phyloP scores from a whole-genome alignment of 2,113 vertebrate species.

The Alligator sinensis region DNA sequence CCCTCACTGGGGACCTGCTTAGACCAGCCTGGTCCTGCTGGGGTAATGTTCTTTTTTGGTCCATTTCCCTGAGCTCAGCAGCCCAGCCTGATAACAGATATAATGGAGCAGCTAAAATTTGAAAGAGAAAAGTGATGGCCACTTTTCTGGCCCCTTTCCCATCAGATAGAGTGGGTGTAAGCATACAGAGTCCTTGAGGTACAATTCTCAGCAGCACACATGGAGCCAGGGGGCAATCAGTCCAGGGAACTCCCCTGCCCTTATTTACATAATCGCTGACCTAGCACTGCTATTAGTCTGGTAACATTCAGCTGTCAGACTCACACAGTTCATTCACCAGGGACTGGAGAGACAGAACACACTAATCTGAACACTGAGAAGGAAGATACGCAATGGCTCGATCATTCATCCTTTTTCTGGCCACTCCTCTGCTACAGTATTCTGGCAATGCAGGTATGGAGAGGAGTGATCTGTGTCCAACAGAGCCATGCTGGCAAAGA shows the following conservation, averaged over 20 bases:
- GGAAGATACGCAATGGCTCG: background rate
- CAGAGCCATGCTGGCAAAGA: no score
- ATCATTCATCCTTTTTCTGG: fast-evolving
- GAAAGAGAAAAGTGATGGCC: background rate
- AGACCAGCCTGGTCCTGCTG: background rate
- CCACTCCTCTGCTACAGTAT: no score
- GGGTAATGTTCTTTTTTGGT: background rate
- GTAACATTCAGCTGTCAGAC: background rate
- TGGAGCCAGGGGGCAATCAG: fast-evolving
- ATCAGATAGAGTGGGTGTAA: background rate
- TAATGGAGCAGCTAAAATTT: background rate
- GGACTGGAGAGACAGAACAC: background rate
- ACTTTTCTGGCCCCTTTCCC: background rate
- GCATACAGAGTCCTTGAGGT: background rate
- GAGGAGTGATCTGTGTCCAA: no score
- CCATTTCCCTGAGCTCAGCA: conserved; percentile 44
- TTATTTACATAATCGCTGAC: background rate
- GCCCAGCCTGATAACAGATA: conserved; percentile 19
- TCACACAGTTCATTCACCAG: background rate
- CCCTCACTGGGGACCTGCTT: background rate
- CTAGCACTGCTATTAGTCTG: background rate
- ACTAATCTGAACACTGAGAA: background rate
- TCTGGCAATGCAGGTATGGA: no score
- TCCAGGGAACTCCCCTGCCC: background rate
- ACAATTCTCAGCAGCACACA: fast-evolving